phyloP scores from a whole-genome alignment of 2,113 vertebrate species.

The Calidris pugnax region DNA sequence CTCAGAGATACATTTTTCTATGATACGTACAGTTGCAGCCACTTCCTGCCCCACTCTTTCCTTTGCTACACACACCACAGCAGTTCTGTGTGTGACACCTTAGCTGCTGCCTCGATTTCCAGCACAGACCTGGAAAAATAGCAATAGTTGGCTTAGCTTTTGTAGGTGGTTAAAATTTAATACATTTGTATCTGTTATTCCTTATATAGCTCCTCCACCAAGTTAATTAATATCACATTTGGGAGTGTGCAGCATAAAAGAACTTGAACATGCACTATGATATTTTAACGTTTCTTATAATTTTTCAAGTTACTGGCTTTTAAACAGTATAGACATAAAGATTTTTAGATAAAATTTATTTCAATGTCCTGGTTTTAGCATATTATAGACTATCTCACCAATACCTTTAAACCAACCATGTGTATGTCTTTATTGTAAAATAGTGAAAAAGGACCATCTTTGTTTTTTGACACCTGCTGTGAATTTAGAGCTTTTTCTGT shows the following conservation, averaged over 20 bases:
- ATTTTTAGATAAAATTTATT: slow-evolving; percentile 23
- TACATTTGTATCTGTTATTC: neutral
- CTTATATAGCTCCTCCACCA: neutral
- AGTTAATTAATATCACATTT: neutral
- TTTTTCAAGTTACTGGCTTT: neutral
- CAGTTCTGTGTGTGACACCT: neutral
- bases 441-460: neutral
- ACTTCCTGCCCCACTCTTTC: neutral
- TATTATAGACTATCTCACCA: neutral
- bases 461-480: neutral
- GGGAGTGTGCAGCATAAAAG: neutral
- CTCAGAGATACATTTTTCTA: neutral
- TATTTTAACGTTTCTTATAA: neutral
- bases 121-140: neutral
- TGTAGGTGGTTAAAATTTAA: neutral
- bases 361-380: neutral
- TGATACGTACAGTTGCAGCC: neutral
- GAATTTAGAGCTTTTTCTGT: neutral
- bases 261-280: neutral
- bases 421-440: neutral
- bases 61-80: neutral
- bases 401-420: neutral
- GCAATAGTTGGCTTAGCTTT: neutral
- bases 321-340: neutral
- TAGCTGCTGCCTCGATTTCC: neutral